These are phyloP conservation scores for Chaetodon trifasciatus DNA, from an alignment of 2,797 vertebrate genomes.

Conservation along the genomic window DNA sequence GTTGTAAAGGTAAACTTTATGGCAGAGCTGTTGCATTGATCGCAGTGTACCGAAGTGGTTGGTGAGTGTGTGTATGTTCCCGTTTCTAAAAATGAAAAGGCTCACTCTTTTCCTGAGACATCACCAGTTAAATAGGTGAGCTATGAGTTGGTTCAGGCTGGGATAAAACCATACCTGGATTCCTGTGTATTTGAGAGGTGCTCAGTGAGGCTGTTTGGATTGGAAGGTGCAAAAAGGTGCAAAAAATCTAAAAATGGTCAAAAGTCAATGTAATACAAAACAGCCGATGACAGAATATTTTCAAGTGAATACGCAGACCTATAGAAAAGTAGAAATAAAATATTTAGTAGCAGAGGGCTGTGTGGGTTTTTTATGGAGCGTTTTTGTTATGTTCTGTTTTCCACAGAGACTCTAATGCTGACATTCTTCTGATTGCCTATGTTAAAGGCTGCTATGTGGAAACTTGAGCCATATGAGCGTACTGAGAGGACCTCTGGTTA, in stretches of 20 bases:
- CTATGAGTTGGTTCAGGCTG: neutral
- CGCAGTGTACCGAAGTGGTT: too few relatives aligned
- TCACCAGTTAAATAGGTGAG: neutral
- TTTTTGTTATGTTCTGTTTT: conserved; percentile 1
- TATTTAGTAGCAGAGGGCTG: neutral
- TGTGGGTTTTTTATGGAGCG: neutral
- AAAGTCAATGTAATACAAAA: neutral
- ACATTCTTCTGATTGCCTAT: conserved; percentile 1
- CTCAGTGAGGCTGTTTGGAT: neutral
- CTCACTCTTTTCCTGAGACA: neutral
- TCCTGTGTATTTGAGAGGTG: neutral
- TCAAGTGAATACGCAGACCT: neutral
- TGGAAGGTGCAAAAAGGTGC: neutral
- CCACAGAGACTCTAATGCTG: neutral
- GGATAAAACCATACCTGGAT: neutral
- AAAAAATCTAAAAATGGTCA: neutral
- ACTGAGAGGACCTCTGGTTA: neutral
- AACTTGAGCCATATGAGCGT: neutral
- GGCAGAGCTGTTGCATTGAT: too few relatives aligned
- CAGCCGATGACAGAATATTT: neutral
- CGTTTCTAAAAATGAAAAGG: neutral
- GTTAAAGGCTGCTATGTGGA: neutral
- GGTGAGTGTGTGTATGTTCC: neutral
- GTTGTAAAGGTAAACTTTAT: too few relatives aligned
- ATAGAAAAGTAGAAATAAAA: neutral